These are phyloP conservation scores for Laothoe populi DNA, from an alignment of 2,888 invertebrate genomes.

Conservation along the genomic window DNA sequence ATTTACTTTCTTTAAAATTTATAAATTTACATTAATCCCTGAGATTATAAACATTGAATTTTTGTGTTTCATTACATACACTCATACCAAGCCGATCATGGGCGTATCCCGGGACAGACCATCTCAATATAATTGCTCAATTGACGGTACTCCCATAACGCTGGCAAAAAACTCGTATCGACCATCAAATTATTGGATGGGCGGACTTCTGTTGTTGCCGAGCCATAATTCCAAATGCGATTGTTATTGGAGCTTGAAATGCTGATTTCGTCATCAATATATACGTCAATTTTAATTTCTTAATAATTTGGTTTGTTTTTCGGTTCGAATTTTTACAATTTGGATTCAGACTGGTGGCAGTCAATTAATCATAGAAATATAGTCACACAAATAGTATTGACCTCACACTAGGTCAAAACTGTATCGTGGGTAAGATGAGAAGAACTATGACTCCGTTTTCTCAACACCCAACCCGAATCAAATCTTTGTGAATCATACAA, in stretches of 20 bases:
- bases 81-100: background rate
- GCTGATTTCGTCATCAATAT: background rate
- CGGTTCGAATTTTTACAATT: background rate
- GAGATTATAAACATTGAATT: no score
- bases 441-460: no score
- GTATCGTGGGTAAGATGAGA: no score
- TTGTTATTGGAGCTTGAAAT: conserved; percentile 17
- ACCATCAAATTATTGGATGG: conserved; percentile 27
- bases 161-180: conserved; percentile 24
- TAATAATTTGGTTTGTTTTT: background rate
- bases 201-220: conserved; percentile 9
- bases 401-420: no score
- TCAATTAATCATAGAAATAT: no score
- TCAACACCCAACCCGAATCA: no score
- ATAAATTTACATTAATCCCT: no score
- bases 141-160: conserved; percentile 13
- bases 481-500: no score
- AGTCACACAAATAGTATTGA: no score
- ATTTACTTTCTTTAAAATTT: no score
- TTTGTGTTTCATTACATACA: background rate
- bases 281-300: background rate
- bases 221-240: conserved; percentile 19
- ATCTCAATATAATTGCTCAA: conserved; percentile 23
- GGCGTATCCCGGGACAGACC: conserved; percentile 11
- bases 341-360: no score